These are phyloP conservation scores for Thalassarche chlororhynchos DNA, from an alignment of 2,113 vertebrate genomes.

Conservation along the genomic window DNA sequence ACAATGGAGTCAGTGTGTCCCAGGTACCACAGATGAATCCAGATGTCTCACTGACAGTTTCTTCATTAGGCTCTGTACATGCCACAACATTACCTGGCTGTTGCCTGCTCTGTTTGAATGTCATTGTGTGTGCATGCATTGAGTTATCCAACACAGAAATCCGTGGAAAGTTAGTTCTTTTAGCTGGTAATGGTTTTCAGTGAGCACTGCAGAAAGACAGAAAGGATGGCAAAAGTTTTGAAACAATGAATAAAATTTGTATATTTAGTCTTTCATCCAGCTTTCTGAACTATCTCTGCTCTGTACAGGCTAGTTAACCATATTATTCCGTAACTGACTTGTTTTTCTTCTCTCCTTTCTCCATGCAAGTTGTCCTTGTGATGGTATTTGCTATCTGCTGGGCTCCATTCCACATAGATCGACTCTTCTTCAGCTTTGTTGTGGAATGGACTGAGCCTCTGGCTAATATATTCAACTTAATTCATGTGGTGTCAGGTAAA, in stretches of 20 bases:
- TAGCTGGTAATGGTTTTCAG: not conserved
- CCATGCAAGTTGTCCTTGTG: slow-evolving; percentile 73
- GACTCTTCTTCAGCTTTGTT: slow-evolving; percentile 83
- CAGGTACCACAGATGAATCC: not conserved
- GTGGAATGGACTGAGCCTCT: slow-evolving; percentile 79
- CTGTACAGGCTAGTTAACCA: not conserved
- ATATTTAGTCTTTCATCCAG: not conserved
- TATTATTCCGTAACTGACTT: not conserved
- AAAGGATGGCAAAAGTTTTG: not conserved
- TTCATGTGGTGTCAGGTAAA: slow-evolving; percentile 82
- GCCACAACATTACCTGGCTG: not conserved
- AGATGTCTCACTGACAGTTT: not conserved
- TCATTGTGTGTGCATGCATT: not conserved
- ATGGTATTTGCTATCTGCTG: slow-evolving; percentile 80
- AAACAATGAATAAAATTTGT: not conserved
- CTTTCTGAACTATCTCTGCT: not conserved
- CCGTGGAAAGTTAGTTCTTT: not conserved
- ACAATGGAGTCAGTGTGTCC: not conserved
- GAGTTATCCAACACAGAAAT: not conserved
- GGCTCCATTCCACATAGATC: slow-evolving; percentile 79
- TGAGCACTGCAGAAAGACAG: not conserved
- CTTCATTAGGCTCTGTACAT: not conserved
- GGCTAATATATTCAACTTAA: slow-evolving; percentile 76
- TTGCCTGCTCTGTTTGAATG: not conserved
- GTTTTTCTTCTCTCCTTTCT: not conserved